phyloP scores from a whole-genome alignment of 2,888 invertebrate species.

The Lithophane socia region DNA sequence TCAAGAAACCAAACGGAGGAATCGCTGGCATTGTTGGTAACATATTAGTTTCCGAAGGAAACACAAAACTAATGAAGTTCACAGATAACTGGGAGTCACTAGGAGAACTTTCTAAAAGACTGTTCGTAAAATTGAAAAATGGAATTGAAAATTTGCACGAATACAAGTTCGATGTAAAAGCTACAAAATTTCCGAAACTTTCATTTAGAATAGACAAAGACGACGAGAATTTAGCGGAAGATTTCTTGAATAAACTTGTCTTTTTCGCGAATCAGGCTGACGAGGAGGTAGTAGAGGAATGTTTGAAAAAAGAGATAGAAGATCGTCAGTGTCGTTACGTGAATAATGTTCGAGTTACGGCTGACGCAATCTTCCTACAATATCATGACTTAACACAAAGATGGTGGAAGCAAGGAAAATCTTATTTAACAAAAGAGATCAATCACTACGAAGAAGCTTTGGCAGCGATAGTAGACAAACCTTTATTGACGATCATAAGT shows the following conservation, averaged over 20 bases:
- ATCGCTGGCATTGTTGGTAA: conserved; percentile 51
- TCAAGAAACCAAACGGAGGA: conserved; percentile 28
- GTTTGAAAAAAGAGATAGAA: conserved; percentile 44
- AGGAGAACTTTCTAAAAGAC: conserved; percentile 32
- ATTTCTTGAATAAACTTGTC: conserved; percentile 40
- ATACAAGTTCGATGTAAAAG: conserved; percentile 33
- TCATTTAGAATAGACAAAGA: conserved; percentile 10
- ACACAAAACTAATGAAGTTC: conserved; percentile 36
- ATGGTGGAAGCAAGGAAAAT: conserved; percentile 55
- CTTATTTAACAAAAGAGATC: conserved; percentile 39
- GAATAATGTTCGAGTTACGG: conserved; percentile 8
- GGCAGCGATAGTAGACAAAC: conserved; percentile 32
- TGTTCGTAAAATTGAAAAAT: conserved; percentile 20
- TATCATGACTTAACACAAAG: conserved; percentile 52
- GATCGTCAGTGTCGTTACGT: not conserved
- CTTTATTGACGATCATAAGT: conserved; percentile 29
- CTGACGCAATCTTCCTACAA: conserved; percentile 49
- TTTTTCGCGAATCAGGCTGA: conserved; percentile 45
- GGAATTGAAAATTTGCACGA: conserved; percentile 22
- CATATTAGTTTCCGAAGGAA: conserved; percentile 32
- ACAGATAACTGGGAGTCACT: conserved; percentile 20
- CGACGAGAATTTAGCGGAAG: conserved; percentile 26
- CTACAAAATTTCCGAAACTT: conserved; percentile 35
- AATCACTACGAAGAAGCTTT: conserved; percentile 35
- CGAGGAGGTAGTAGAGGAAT: conserved; percentile 32